These are phyloP conservation scores for Autographa gamma DNA, from an alignment of 2,888 invertebrate genomes.

Conservation along the genomic window DNA sequence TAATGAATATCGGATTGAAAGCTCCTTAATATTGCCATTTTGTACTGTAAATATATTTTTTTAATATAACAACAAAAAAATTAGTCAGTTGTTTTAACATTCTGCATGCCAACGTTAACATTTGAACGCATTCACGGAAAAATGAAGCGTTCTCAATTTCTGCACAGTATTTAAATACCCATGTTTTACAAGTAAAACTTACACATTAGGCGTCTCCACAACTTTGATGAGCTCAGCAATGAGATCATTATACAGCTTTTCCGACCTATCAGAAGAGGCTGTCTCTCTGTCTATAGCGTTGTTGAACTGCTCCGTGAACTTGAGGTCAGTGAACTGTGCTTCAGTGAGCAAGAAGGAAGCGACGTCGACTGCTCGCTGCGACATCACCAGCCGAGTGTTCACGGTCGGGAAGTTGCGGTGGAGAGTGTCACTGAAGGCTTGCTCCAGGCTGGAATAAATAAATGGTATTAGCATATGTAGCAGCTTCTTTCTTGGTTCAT, in stretches of 20 bases:
- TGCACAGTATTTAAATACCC: too few relatives aligned
- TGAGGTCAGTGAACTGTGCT: constrained; percentile 70
- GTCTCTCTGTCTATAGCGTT: constrained; percentile 76
- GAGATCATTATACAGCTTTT: constrained; percentile 86
- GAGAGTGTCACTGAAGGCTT: constrained; percentile 86
- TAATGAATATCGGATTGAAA: too few relatives aligned
- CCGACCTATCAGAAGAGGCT: constrained; percentile 80
- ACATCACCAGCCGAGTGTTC: constrained; percentile 88
- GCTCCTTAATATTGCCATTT: too few relatives aligned
- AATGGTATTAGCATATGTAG: neutral
- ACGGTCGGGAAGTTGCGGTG: constrained; percentile 90
- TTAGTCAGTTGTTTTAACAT: too few relatives aligned
- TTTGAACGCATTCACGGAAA: too few relatives aligned
- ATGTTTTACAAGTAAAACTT: too few relatives aligned
- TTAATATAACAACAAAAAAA: too few relatives aligned
- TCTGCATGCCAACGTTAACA: too few relatives aligned
- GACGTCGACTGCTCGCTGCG: constrained; percentile 83
- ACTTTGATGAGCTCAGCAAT: constrained; percentile 88
- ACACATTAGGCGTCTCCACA: constrained; percentile 80
- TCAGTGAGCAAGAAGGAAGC: constrained; percentile 84
- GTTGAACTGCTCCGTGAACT: constrained; percentile 63
- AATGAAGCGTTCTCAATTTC: too few relatives aligned
- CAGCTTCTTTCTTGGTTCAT: neutral
- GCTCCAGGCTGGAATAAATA: constrained; percentile 83
- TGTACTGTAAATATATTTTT: too few relatives aligned